These are phyloP conservation scores for Sclerodermus sp. DNA, from an alignment of 2,888 invertebrate genomes.

Conservation along the genomic window DNA sequence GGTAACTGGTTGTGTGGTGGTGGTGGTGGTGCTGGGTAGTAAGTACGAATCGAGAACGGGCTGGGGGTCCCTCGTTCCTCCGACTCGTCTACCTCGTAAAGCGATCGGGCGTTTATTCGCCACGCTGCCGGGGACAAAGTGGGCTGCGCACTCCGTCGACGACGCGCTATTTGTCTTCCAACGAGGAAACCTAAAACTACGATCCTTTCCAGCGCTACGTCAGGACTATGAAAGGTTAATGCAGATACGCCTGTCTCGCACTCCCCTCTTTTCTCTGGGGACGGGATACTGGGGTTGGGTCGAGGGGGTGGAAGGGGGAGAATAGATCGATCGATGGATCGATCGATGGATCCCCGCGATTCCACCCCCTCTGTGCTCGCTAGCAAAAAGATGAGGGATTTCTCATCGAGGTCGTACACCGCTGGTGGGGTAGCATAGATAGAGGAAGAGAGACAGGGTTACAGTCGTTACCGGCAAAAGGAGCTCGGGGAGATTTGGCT, in stretches of 20 bases:
- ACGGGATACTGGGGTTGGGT: neutral
- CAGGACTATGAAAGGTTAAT: conserved; percentile 36
- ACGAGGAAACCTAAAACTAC: conserved; percentile 40
- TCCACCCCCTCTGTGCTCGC: too few relatives aligned
- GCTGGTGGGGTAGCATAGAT: too few relatives aligned
- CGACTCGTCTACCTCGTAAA: conserved; percentile 34
- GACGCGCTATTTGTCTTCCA: conserved; percentile 43
- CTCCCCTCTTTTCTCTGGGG: conserved; percentile 12
- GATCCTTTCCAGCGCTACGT: conserved; percentile 32
- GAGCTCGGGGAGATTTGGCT: too few relatives aligned
- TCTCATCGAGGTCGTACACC: too few relatives aligned
- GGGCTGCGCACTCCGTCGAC: conserved; percentile 42
- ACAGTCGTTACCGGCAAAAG: too few relatives aligned
- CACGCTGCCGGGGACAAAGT: conserved; percentile 44
- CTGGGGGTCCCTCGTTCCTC: conserved; percentile 19
- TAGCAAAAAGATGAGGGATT: too few relatives aligned
- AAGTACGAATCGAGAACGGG: conserved; percentile 38
- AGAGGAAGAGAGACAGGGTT: too few relatives aligned
- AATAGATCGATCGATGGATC: too few relatives aligned
- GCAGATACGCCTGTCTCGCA: conserved; percentile 23
- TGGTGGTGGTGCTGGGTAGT: too few relatives aligned
- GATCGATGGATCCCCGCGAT: too few relatives aligned
- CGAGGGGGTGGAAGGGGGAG: too few relatives aligned
- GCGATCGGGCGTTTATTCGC: conserved; percentile 46
- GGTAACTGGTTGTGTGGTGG: too few relatives aligned